Conservation (phyloP, 2,888 invertebrate genomes). For the Zaprionus obscuricornis region DNA sequence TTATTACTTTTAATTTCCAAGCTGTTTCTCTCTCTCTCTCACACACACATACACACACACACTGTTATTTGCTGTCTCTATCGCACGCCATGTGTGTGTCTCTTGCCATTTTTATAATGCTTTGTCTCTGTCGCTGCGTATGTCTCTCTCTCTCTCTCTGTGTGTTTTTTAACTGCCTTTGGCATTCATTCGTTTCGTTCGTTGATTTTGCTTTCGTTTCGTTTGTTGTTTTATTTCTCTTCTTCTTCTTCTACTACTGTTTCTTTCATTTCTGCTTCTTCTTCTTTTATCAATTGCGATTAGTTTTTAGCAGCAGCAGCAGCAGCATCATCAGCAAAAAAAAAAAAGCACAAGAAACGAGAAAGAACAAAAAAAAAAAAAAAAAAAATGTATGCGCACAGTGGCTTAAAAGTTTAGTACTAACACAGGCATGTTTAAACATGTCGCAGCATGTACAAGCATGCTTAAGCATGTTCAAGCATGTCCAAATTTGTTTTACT, state of each 20-base stretch:
- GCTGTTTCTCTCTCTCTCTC: slow-evolving; percentile 17
- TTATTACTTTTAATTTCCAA: slow-evolving; percentile 81
- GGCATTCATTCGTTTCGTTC: too few species aligned
- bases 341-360: too few species aligned
- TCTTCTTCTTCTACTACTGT: slow-evolving; percentile 6
- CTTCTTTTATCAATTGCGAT: slow-evolving; percentile 56
- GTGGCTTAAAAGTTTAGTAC: too few species aligned
- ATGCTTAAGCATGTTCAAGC: too few species aligned
- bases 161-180: slow-evolving; percentile 43
- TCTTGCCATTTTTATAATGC: background rate
- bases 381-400: too few species aligned
- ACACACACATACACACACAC: slow-evolving; percentile 23
- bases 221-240: slow-evolving; percentile 28
- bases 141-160: slow-evolving; percentile 36
- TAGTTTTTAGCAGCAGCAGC: slow-evolving; percentile 46
- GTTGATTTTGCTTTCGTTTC: too few species aligned
- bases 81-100: slow-evolving; percentile 6
- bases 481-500: too few species aligned
- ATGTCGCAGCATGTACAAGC: too few species aligned
- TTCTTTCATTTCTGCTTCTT: slow-evolving; percentile 2
- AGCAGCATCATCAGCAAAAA: too few species aligned
- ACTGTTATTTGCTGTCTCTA: slow-evolving; percentile 9
- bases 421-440: too few species aligned
- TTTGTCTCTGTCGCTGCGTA: slow-evolving; percentile 9
- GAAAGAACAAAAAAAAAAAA: too few species aligned